Evolutionary conservation across 2,797 vertebrate species (phyloP).

Genomic region (Podargus strigoides): DNA sequence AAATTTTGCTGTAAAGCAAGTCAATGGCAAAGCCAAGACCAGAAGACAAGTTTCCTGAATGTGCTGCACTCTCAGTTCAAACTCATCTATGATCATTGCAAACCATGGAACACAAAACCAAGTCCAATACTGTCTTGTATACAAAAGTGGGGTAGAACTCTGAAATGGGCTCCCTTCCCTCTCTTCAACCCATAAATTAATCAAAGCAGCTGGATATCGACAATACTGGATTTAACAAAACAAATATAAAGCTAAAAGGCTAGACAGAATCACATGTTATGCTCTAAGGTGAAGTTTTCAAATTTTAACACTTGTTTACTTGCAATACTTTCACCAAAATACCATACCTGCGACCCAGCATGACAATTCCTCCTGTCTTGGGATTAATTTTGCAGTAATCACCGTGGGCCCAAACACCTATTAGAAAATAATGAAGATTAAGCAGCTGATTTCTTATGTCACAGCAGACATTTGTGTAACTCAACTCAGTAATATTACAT

Average conservation of each 20-base stretch:
- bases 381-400: constrained; percentile 98
- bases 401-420: constrained; percentile 91
- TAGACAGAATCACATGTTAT: fast-evolving
- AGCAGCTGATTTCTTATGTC: neutral
- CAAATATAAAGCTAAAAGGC: neutral
- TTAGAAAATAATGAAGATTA: neutral
- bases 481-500: neutral
- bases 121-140: neutral
- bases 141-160: neutral
- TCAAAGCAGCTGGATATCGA: no score
- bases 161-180: neutral
- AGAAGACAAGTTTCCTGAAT: neutral
- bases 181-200: no score
- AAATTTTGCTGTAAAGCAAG: neutral
- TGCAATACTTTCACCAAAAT: neutral
- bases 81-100: neutral
- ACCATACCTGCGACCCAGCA: constrained; percentile 91
- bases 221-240: neutral
- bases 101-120: neutral
- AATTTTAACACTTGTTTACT: neutral
- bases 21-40: neutral
- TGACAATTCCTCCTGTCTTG: constrained; percentile 89
- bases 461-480: neutral
- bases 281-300: neutral
- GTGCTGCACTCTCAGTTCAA: neutral